phyloP scores from a whole-genome alignment of 2,113 vertebrate species.

The Ascaphus truei region DNA sequence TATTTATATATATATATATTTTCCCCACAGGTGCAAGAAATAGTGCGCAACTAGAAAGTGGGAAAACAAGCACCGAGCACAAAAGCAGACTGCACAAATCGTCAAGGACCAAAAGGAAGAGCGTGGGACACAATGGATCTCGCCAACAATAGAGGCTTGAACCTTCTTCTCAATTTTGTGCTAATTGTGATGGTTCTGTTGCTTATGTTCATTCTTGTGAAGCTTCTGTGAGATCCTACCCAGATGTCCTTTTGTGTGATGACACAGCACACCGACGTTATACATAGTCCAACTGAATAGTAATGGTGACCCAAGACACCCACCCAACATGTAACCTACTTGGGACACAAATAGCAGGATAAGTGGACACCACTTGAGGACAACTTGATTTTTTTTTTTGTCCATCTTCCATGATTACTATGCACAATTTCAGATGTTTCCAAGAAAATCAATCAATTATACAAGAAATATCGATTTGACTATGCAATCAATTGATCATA shows the following conservation, averaged over 20 bases:
- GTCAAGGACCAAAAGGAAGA: slow-evolving; percentile 36
- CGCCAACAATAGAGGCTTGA: slow-evolving; percentile 62
- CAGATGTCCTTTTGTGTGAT: neutral
- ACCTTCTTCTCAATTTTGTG: slow-evolving; percentile 70
- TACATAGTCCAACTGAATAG: too few relatives aligned
- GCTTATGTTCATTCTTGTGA: slow-evolving; percentile 69
- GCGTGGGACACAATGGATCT: slow-evolving; percentile 57
- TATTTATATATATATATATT: too few relatives aligned
- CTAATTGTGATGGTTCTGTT: slow-evolving; percentile 68
- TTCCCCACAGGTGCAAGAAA: too few relatives aligned
- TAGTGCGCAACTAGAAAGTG: too few relatives aligned
- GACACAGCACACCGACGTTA: neutral
- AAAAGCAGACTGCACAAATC: too few relatives aligned
- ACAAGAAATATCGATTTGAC: too few relatives aligned
- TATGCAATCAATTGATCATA: too few relatives aligned
- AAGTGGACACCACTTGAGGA: neutral
- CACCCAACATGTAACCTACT: neutral
- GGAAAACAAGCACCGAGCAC: too few relatives aligned
- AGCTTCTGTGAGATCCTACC: slow-evolving; percentile 57
- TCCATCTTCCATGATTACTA: too few relatives aligned
- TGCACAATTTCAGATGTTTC: too few relatives aligned
- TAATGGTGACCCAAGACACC: neutral
- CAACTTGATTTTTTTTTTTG: too few relatives aligned
- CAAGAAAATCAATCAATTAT: too few relatives aligned
- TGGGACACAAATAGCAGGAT: neutral